Evolutionary conservation across 2,888 invertebrate species (phyloP), one percentile per base, ranked within the genome.

Genomic region (Euphydryas editha): DNA sequence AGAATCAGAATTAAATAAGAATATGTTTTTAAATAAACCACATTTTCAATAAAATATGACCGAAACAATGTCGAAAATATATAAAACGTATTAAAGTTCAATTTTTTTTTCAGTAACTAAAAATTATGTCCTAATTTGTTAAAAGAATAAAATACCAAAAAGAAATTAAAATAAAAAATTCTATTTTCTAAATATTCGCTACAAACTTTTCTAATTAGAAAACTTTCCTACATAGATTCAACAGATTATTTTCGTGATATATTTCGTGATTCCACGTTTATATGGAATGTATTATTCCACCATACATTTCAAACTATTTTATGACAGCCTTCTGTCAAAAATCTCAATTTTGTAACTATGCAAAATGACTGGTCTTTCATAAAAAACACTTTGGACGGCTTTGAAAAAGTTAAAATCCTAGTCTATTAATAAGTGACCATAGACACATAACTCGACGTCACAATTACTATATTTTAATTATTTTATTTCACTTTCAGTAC

Each of bases 341-440:
- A 59, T 58, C 51, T 39, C 36, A 17, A 24, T 58, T 66, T 55
- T 24, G 24, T 15, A 15, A 47, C 47, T 47, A 47, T 47, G 10
- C 18, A 47, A 47, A 51, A 51, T 55, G 36, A 54, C 51, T 64
- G 61, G 59, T 65, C 55, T 58, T 57, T 57, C 64, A 70, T 69
- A 68, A 62, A 67, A 55, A 68, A 54, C 49, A n/a, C 73, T 76
- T 75, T 77, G 76, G 76, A 77, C 76, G 76, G 76, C 73, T 75
- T 75, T 76, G 76, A 74, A 75, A 68, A 62, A 56, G 65, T 69
- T 59, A 37, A 62, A 65, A 51, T 47, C 49, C 57, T 64, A 57
- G 42, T 64, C 64, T 64, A 59, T 63, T 59, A 47, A 55, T 13
- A 59, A 59, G 17, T 59, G n/a, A 59, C 30, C 13, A 46, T 24